Evolutionary conservation across 64 coral and sea anemone species (phyloP).

Genomic region (Porites lutea): DNA sequence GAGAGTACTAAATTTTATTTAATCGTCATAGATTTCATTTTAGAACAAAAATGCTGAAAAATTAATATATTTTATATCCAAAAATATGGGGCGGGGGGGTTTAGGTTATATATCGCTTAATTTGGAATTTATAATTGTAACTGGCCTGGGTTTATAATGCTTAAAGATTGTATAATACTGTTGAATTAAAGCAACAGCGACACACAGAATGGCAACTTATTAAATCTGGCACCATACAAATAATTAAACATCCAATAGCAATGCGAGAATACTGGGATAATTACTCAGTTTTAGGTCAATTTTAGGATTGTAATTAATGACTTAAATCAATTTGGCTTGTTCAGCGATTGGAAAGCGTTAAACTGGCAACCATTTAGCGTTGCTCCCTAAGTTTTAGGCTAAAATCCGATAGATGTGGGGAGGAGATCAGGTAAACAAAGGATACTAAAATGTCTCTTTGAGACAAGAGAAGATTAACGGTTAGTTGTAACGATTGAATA

Average conservation of each 20-base stretch:
- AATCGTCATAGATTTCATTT: not conserved
- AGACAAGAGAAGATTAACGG: not conserved
- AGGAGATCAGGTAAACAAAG: not conserved
- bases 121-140: not conserved
- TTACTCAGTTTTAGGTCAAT: constrained; percentile 18
- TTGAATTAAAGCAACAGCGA: not conserved
- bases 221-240: not conserved
- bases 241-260: constrained; percentile 43
- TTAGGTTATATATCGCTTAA: not conserved
- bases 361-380: not conserved
- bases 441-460: not conserved
- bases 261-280: constrained; percentile 3
- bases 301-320: constrained; percentile 23
- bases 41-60: not conserved
- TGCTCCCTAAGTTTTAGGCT: not conserved
- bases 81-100: not conserved
- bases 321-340: constrained; percentile 22
- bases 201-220: not conserved
- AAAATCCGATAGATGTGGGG: not conserved
- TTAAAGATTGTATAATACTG: not conserved
- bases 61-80: no score
- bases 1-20: constrained; percentile 1
- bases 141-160: no score
- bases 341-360: not conserved
- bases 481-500: constrained; percentile 32